Percentiles rank a stretch among this genome's conserved stretches.
Conservation (phyloP, 2,113 vertebrate genomes). For the Notechis scutatus region DNA sequence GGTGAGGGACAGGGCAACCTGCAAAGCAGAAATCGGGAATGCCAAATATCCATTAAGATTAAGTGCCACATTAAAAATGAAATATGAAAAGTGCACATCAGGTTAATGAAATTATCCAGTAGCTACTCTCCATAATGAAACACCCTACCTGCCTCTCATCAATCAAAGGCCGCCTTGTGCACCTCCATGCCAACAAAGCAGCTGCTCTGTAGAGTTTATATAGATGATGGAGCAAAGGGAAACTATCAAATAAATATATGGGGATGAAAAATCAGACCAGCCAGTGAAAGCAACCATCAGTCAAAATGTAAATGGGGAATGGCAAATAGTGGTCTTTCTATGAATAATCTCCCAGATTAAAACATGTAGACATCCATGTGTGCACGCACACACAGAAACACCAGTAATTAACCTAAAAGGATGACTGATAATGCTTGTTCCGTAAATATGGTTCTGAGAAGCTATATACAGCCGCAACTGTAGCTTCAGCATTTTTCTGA, state of each 20-base stretch:
- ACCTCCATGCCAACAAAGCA: slow-evolving; percentile 8
- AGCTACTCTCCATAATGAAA: slow-evolving; percentile 43
- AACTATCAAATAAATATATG: background rate
- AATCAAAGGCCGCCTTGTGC: slow-evolving; percentile 29
- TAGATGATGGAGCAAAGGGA: background rate
- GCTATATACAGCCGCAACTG: background rate
- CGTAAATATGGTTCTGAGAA: background rate
- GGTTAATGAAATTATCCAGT: slow-evolving; percentile 58
- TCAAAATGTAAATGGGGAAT: background rate
- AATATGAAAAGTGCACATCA: slow-evolving; percentile 50
- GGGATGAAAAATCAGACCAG: background rate
- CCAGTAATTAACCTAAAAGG: slow-evolving; percentile 58
- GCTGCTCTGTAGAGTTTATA: background rate
- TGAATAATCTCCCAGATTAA: slow-evolving; percentile 39
- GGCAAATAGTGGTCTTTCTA: slow-evolving; percentile 19
- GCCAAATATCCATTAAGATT: slow-evolving; percentile 32
- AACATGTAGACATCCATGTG: background rate
- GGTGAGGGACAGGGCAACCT: slow-evolving; percentile 35
- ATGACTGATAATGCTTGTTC: slow-evolving; percentile 35
- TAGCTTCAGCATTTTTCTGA: background rate
- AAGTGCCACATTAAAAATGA: slow-evolving; percentile 41
- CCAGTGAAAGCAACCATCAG: slow-evolving; percentile 41
- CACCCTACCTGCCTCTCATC: slow-evolving; percentile 13
- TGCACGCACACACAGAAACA: background rate
- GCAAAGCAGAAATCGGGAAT: slow-evolving; percentile 41